Percentiles rank a stretch among this genome's conserved stretches.
These are phyloP conservation scores for Chaetodon trifascialis DNA, from an alignment of 2,113 vertebrate genomes.

Conservation along the genomic window DNA sequence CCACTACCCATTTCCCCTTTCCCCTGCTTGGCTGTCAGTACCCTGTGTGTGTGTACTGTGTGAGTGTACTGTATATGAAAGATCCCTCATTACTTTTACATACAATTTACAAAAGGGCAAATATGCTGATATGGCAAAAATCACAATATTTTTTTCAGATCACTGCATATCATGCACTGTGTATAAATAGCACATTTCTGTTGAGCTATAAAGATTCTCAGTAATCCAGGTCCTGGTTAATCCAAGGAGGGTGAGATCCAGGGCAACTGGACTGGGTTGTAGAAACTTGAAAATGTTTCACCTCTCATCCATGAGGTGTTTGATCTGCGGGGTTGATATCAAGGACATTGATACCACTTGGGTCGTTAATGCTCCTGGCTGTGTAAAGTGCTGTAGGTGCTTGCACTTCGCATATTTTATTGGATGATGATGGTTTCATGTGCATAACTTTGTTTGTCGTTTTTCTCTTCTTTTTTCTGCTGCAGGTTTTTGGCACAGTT, in stretches of 20 bases:
- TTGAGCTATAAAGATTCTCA: too few species aligned
- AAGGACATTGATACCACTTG: too few species aligned
- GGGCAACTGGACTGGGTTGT: too few species aligned
- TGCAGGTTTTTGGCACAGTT: background rate
- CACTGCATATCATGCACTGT: too few species aligned
- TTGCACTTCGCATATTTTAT: background rate
- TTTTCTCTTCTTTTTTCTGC: background rate
- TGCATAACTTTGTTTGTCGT: background rate
- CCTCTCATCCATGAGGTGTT: too few species aligned
- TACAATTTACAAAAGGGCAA: background rate
- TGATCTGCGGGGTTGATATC: too few species aligned
- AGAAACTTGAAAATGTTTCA: too few species aligned
- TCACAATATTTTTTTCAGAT: background rate
- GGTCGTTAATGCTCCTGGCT: too few species aligned
- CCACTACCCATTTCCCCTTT: constrained; percentile 39
- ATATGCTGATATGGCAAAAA: too few species aligned
- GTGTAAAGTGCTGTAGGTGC: too few species aligned
- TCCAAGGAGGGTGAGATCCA: too few species aligned
- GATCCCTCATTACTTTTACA: constrained; percentile 6
- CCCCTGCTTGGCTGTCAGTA: constrained; percentile 22
- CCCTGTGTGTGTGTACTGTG: background rate
- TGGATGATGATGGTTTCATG: background rate
- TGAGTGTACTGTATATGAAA: constrained; percentile 8
- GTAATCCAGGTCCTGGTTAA: too few species aligned
- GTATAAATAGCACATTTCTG: background rate